Evolutionary conservation across 2,113 vertebrate genomes (phyloP).

Genomic region (Lynx canadensis): DNA sequence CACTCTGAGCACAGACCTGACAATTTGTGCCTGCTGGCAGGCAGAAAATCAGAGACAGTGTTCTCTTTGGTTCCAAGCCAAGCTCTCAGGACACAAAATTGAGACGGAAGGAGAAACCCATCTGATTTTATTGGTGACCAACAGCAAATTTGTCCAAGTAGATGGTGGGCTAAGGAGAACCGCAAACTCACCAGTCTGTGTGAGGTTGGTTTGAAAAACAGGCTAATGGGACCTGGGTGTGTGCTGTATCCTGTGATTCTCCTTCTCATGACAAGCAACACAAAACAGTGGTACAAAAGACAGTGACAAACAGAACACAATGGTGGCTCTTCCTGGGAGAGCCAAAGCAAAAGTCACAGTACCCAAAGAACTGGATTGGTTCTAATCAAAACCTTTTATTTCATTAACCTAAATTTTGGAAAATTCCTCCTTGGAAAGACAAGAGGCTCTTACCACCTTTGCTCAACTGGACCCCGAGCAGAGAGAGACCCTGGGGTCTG

Average conservation of each 20-base stretch:
- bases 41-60: background rate
- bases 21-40: background rate
- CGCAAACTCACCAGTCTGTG: background rate
- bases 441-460: background rate
- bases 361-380: background rate
- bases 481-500: background rate
- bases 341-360: background rate
- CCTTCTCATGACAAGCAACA: background rate
- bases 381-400: background rate
- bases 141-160: background rate
- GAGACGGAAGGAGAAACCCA: background rate
- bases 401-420: background rate
- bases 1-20: background rate
- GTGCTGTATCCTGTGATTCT: background rate
- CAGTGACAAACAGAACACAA: background rate
- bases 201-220: background rate
- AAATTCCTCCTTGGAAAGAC: background rate
- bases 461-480: background rate
- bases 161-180: background rate
- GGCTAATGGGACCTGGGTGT: background rate
- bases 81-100: background rate
- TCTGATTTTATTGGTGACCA: background rate
- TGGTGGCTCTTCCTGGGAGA: background rate
- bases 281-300: background rate
- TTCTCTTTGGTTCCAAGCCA: background rate